A percentile compares a stretch with the other conserved stretches of the same genome.
phyloP scores from a whole-genome alignment of 2,113 vertebrate species.

The Ictidomys tridecemlineatus region DNA sequence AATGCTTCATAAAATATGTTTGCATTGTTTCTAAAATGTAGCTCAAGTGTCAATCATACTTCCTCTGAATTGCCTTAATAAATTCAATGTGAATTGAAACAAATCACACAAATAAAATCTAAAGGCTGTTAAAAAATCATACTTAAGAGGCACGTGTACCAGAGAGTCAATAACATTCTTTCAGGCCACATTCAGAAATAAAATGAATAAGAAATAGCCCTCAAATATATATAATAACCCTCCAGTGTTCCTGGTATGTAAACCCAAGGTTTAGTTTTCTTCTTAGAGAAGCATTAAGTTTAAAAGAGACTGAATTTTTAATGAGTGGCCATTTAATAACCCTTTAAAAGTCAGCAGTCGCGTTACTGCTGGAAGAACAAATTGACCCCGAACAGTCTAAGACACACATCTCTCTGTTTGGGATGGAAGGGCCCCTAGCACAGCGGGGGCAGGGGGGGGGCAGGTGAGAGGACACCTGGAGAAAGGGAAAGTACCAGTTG shows the following conservation, averaged over 20 bases:
- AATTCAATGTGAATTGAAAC: slow-evolving; percentile 27
- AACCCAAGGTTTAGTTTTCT: not conserved
- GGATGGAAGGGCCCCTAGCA: too few species aligned
- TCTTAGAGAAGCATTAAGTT: slow-evolving; percentile 10
- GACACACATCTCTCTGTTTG: not conserved
- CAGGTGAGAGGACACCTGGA: not conserved
- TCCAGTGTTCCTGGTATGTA: not conserved
- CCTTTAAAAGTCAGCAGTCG: slow-evolving; percentile 46
- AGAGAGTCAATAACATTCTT: not conserved
- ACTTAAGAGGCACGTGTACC: not conserved
- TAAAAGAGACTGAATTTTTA: not conserved
- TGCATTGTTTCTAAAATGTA: not conserved
- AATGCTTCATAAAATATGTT: slow-evolving; percentile 2
- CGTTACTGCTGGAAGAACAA: not conserved
- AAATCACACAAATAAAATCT: slow-evolving; percentile 4
- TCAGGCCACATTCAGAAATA: slow-evolving; percentile 1
- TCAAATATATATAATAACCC: not conserved
- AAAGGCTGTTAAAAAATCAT: not conserved
- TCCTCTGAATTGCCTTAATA: not conserved
- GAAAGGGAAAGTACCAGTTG: slow-evolving; percentile 64
- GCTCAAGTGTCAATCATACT: not conserved
- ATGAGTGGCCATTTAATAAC: not conserved
- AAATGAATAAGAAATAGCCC: not conserved
- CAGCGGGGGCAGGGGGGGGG: too few species aligned
- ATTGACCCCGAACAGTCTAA: not conserved